phyloP scores from a whole-genome alignment of 1,140 invertebrate genomes.

The Musca vetustissima region DNA sequence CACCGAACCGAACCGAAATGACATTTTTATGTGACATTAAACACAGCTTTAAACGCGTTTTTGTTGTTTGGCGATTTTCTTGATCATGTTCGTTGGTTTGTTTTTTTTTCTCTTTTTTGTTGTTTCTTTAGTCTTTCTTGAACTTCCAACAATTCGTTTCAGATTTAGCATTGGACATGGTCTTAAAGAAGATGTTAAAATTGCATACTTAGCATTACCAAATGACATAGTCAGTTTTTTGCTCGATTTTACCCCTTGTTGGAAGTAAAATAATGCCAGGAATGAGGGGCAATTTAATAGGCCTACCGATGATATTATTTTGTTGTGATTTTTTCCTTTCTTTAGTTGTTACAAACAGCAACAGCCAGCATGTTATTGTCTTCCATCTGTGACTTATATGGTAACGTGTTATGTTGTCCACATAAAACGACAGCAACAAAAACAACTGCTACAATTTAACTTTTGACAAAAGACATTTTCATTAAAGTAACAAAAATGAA shows the following conservation, averaged over 20 bases:
- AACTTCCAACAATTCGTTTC: no score
- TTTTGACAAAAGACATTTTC: constrained; percentile 26
- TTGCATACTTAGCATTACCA: constrained; percentile 16
- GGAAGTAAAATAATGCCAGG: no score
- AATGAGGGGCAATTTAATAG: no score
- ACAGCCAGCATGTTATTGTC: no score
- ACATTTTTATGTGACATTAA: constrained; percentile 23
- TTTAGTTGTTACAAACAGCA: no score
- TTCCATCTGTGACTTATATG: constrained; percentile 11
- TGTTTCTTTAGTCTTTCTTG: no score
- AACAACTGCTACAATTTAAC: constrained; percentile 5
- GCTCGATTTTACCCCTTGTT: no score
- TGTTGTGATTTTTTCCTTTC: background rate
- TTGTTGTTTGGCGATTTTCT: constrained; percentile 4
- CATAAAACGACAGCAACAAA: no score
- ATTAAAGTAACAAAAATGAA: background rate
- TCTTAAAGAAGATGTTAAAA: constrained; percentile 21
- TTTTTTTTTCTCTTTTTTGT: no score
- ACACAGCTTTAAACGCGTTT: constrained; percentile 22
- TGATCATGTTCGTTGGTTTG: no score
- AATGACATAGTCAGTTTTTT: background rate
- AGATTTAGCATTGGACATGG: background rate
- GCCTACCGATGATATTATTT: no score
- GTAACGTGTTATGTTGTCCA: constrained; percentile 12
- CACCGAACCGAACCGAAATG: background rate